phyloP scores from a whole-genome alignment of 2,113 vertebrate genomes.

The Dasyornis broadbenti region DNA sequence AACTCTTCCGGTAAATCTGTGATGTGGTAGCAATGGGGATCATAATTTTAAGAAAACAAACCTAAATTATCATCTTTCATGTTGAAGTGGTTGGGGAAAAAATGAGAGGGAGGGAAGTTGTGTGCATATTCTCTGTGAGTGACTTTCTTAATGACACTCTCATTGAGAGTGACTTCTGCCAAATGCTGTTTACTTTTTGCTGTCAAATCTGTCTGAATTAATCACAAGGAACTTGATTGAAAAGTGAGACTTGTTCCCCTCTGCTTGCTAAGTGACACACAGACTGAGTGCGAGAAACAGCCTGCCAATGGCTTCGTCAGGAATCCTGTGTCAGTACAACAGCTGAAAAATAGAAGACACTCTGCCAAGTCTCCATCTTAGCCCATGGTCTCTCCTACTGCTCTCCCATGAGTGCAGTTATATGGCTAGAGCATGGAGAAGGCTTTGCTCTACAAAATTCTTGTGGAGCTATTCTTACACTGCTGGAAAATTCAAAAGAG shows the following conservation, averaged over 20 bases:
- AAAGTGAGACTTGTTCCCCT: neutral
- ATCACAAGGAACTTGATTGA: neutral
- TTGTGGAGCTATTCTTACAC: neutral
- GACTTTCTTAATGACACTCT: neutral
- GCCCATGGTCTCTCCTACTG: neutral
- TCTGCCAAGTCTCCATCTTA: neutral
- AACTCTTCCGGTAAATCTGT: neutral
- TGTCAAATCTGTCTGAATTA: conserved; percentile 35
- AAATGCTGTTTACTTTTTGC: conserved; percentile 35
- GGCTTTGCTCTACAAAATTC: neutral
- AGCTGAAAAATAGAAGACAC: neutral
- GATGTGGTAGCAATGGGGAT: neutral
- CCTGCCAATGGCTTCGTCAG: neutral
- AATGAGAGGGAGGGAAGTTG: neutral
- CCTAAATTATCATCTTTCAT: neutral
- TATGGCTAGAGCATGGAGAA: neutral
- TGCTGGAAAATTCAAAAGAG: neutral
- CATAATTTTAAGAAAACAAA: conserved; percentile 14
- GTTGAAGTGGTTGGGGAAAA: neutral
- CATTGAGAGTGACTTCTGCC: conserved; percentile 35
- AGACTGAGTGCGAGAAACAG: neutral
- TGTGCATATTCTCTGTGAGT: neutral
- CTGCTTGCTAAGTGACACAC: conserved; percentile 14
- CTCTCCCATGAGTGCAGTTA: neutral
- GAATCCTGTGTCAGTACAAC: neutral